Conservation (phyloP, 2,113 vertebrate genomes). For the Hemicordylus capensis region DNA sequence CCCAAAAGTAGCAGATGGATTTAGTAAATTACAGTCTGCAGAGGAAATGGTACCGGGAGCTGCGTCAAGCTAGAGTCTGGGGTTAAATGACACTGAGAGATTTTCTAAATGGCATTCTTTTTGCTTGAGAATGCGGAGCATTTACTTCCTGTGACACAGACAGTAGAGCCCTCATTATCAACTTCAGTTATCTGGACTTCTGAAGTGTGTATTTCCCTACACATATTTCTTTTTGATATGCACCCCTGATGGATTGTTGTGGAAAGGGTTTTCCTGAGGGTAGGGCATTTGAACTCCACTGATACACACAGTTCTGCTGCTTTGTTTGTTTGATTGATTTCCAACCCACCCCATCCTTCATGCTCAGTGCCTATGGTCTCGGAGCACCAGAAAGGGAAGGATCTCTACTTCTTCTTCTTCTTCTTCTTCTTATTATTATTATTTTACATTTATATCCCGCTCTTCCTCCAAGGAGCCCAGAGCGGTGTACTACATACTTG, state of each 20-base stretch:
- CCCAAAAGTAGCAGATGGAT: conserved; percentile 75
- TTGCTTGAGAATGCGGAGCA: conserved; percentile 47
- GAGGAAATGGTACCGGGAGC: conserved; percentile 52
- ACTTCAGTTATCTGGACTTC: background rate
- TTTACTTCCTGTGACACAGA: conserved; percentile 8
- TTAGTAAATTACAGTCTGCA: conserved; percentile 77
- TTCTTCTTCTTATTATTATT: too few species aligned
- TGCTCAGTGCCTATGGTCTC: background rate
- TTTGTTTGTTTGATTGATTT: background rate
- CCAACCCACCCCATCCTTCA: background rate
- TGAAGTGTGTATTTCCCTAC: background rate
- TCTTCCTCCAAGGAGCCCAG: too few species aligned
- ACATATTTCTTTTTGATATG: background rate
- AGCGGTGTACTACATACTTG: too few species aligned
- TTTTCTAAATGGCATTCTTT: conserved; percentile 51
- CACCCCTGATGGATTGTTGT: background rate
- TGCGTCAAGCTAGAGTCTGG: conserved; percentile 41
- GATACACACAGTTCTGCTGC: background rate
- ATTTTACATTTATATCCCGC: too few species aligned
- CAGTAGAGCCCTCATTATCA: background rate
- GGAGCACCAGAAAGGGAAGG: background rate
- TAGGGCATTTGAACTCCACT: background rate
- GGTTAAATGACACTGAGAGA: conserved; percentile 44
- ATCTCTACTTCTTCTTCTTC: too few species aligned
- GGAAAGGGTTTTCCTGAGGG: background rate